Evolutionary conservation across 2,888 invertebrate genomes (phyloP), one percentile per base, ranked within the genome.

Genomic region (Ochropleura plecta): DNA sequence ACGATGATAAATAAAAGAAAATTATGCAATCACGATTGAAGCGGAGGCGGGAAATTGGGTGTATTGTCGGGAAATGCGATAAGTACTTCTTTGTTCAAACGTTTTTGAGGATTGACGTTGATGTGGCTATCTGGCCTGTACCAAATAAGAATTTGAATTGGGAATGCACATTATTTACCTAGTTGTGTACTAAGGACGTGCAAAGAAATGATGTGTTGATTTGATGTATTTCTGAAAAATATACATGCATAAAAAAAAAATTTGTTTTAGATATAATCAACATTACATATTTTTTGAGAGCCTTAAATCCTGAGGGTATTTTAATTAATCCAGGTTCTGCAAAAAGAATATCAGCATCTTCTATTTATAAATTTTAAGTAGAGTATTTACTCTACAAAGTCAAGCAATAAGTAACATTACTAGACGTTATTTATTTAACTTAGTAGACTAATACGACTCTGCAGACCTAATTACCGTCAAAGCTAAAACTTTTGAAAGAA

Each of bases 1-100:
- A 86, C 88, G 84, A 79, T 80, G 86, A 84, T 87, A 88, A 90
- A 91, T 90, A 90, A 90, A 91, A 88, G 87, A 88, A 86, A 89
- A 89, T 90, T 90, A 91, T 90, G 88, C 90, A 90, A 89, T 87
- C 89, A 82, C 81, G 84, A 88, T 81, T 85, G 79, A 81, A 84
- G 83, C 78, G 79, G 81, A 73, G 80, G 82, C 84, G 77, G 83
- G 84, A 84, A 87, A 86, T 84, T 85, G 80, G 78, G 71, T 80
- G 76, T 84, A 85, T 82, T 88, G 86, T 85, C 76, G 63, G 81
- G 82, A 86, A 86, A 79, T 83, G 68, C 55, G 78, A 80, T 77
- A 65, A 86, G 82, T 79, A 73, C 65, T 42, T 53, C 55, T 69
- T 76, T 73, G 69, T 65, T 59, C 42, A 18, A 18, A 40, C 12